Evolutionary conservation across 2,888 invertebrate species (phyloP), one percentile per base, ranked within the genome.

Genomic region (Drosophila putrida): DNA sequence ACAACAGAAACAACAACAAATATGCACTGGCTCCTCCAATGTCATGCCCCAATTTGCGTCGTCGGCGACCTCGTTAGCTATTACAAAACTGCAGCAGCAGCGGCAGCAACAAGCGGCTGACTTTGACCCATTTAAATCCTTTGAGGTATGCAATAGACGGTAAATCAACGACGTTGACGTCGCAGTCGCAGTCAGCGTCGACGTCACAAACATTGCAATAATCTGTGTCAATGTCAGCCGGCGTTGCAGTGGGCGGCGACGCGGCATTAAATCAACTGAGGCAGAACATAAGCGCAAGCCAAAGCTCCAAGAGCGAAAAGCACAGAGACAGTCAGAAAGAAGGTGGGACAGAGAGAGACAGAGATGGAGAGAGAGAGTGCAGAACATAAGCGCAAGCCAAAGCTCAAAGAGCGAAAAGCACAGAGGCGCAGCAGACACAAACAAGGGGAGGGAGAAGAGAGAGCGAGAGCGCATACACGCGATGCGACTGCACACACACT

Each of bases 51-150:
- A 89, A 85, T 85, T 85, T 75, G 67, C 66, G 59, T 75, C 65
- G 80, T 65, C 70, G 62, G 63, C 63, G 87, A 70, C 81, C 83
- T 85, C 74, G 88, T 79, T 88, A 72, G 73, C 69, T 78, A 69
- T 81, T 71, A 74, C 70, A 69, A 83, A 82, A 80, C 76, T 83
- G 84, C 89, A 88, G 4, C 50, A 10, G 5, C 50, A 27, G 25
- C 50, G 36, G 33, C 66, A 54, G 71, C 75, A 68, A 81, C 72
- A 78, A 72, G 77, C 70, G 15, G 78, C 81, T 90, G 90, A 90
- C 91, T 88, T 91, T 90, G 91, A 90, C 90, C 90, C 74, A 90
- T 90, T 89, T 90, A 71, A 75, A 77, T 83, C 84, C 80, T 79
- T 81, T 74, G 79, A 71, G 72, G 75, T 80, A 75, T 76, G 71